Percentiles rank a stretch among this genome's conserved stretches.
phyloP scores from a whole-genome alignment of 2,797 vertebrate genomes.

The Phoeniculus purpureus region DNA sequence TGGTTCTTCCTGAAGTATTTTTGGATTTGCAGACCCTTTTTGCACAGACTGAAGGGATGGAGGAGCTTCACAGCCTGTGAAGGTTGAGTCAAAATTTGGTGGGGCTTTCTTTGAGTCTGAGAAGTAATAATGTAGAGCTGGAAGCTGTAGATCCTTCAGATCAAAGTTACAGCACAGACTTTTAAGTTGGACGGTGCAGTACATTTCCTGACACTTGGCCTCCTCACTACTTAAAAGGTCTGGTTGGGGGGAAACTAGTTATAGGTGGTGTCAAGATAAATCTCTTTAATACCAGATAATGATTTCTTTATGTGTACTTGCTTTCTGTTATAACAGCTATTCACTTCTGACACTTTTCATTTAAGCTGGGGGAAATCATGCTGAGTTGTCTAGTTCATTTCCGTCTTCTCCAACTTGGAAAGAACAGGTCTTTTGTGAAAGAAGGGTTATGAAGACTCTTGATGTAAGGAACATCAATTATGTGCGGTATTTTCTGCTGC shows the following conservation, averaged over 20 bases:
- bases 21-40: not conserved
- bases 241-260: not conserved
- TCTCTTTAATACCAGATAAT: not conserved
- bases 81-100: not conserved
- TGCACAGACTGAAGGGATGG: rapidly evolving
- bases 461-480: not conserved
- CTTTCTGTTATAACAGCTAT: not conserved
- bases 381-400: not conserved
- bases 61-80: not conserved
- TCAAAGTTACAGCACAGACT: not conserved
- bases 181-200: not conserved
- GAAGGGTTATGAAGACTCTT: not conserved
- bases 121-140: rapidly evolving
- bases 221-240: not conserved
- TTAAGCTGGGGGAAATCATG: not conserved
- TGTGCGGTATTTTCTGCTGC: not conserved
- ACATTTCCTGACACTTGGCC: not conserved
- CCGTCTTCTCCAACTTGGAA: not conserved
- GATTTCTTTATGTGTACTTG: not conserved
- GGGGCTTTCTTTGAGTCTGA: not conserved
- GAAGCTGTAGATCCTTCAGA: not conserved
- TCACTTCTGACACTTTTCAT: not conserved
- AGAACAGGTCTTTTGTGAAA: not conserved
- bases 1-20: not conserved
- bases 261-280: not conserved